Percentiles rank a stretch among this genome's conserved stretches.
Conservation (phyloP, 2,888 invertebrate genomes). For the Lamellibrachia satsuma region DNA sequence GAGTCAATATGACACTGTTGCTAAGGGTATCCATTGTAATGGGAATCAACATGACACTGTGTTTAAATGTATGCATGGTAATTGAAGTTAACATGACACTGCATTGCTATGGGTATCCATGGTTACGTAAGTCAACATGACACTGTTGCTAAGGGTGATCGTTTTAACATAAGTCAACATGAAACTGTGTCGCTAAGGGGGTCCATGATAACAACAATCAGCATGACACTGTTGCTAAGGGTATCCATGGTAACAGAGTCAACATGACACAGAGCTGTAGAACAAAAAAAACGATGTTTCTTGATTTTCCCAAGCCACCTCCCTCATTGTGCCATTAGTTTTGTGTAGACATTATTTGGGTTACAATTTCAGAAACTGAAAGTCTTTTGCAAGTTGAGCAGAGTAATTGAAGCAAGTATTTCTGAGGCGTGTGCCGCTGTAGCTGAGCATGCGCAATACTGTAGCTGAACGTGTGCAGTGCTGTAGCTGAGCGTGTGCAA, state of each 20-base stretch:
- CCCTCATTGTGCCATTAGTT: background rate
- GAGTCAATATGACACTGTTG: background rate
- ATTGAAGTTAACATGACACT: too few species aligned
- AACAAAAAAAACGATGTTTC: too few species aligned
- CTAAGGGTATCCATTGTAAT: too few species aligned
- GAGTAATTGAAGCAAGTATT: background rate
- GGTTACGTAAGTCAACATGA: too few species aligned
- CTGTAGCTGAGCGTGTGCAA: background rate
- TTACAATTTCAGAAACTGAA: background rate
- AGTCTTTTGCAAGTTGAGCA: background rate
- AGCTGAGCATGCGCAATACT: background rate
- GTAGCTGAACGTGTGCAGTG: background rate
- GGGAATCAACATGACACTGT: background rate
- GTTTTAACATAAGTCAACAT: background rate
- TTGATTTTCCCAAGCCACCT: background rate
- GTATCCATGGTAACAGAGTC: background rate
- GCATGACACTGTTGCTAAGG: too few species aligned
- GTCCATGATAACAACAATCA: too few species aligned
- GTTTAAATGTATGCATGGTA: too few species aligned
- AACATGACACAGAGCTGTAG: background rate
- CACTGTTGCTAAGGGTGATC: too few species aligned
- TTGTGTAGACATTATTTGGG: slow-evolving; percentile 1
- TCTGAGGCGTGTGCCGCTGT: background rate
- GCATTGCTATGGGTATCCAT: too few species aligned
- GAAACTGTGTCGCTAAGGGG: background rate